Evolutionary conservation across 2,113 vertebrate species (phyloP), one percentile per base, ranked within the genome.

Genomic region (Monarcha castaneiventris): DNA sequence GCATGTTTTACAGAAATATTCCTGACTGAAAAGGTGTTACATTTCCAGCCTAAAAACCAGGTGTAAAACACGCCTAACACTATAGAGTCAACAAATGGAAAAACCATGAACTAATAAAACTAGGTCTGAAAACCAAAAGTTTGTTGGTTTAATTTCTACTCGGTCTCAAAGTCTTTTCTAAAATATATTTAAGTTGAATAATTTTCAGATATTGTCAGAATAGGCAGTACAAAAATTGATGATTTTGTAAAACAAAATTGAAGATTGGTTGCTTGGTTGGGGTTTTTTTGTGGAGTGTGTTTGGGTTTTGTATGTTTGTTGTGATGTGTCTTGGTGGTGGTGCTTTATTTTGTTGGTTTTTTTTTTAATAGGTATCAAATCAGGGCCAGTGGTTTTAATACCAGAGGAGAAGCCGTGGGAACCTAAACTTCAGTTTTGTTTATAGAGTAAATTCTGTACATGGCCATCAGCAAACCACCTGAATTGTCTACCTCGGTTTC

Each of bases 271-370:
- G 10, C 37, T 76, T 43, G 26, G 6, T 23, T 75, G 13, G 11
- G 18, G 2, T 41, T 58, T 62, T 49, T 43, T 52, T 55, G 13
- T 29, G 32, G 12, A 18, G 5, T 6, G 2, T 71, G 7, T 54
- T 84, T 48, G 33, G 18, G 9, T 37, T 77, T 64, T 81, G 10
- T 54, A 21, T 59, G 27, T 59, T 59, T 72, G 20, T 54, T 68
- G 27, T 43, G 26, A 10, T 8, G 3, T 39, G 8, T 39, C 6
- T 22, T 27, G 21, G 4, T 1, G 2, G 7, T 46, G 21, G 10
- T 46, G 18, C 13, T 61, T 56, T 64, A 7, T 3, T 46, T 52
- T 23, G 7, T 11, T 25, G 4, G 3, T 7, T 29, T 23, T 9
- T 2, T 30, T 14, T 25, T 35, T 23, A 26, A 35, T 25, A 46